These are phyloP conservation scores for Mythimna vitellina DNA, from an alignment of 2,888 invertebrate genomes.

Conservation along the genomic window DNA sequence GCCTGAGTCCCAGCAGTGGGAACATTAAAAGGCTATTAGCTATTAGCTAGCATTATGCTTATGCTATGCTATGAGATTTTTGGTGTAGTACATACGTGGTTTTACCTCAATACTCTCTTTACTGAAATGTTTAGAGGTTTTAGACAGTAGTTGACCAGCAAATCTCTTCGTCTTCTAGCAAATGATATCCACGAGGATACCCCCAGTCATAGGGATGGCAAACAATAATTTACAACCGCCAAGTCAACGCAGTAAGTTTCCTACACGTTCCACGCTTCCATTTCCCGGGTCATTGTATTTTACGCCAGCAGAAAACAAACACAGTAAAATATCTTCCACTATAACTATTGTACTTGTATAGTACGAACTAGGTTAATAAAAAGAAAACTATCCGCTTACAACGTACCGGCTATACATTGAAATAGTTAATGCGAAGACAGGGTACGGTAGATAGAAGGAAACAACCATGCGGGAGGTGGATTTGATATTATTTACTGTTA, in stretches of 20 bases:
- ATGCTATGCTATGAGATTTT: too few relatives aligned
- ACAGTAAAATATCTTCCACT: conserved; percentile 57
- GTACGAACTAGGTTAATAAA: conserved; percentile 64
- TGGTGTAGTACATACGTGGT: too few relatives aligned
- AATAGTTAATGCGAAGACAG: conserved; percentile 71
- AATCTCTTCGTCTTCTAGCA: too few relatives aligned
- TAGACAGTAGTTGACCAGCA: too few relatives aligned
- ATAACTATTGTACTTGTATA: conserved; percentile 31
- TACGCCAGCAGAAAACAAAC: conserved; percentile 51
- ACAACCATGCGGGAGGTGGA: conserved; percentile 16
- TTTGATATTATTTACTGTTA: background rate
- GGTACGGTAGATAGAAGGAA: conserved; percentile 39
- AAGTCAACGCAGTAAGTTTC: background rate
- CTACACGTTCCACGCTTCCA: background rate
- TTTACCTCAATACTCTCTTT: too few relatives aligned
- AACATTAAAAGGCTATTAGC: too few relatives aligned
- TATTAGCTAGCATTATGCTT: too few relatives aligned
- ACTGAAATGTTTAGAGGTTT: too few relatives aligned
- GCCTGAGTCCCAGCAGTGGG: too few relatives aligned
- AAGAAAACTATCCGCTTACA: conserved; percentile 56
- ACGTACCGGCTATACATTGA: conserved; percentile 65
- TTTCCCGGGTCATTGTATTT: conserved; percentile 35
- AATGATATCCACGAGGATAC: too few relatives aligned
- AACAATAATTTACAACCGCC: too few relatives aligned
- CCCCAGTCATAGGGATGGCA: too few relatives aligned